Evolutionary conservation across 2,113 vertebrate species (phyloP).

Genomic region (Eidolon helvum): DNA sequence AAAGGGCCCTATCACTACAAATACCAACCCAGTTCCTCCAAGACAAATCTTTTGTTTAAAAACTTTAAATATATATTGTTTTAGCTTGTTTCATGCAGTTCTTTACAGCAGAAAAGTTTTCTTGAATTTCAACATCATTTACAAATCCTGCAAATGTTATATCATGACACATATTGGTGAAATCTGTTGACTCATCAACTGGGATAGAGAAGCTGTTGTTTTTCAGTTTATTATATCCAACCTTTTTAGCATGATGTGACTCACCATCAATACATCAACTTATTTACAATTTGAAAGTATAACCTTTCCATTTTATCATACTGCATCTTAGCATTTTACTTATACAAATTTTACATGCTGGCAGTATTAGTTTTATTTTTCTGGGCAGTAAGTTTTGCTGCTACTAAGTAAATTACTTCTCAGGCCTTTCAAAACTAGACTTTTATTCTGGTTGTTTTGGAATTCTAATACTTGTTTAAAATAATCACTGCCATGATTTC

Average conservation of each 20-base stretch:
- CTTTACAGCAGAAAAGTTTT: not conserved
- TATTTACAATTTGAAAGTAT: not conserved
- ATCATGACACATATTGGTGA: slow-evolving; percentile 33
- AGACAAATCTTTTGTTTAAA: not conserved
- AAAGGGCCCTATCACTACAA: not conserved
- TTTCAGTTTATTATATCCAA: not conserved
- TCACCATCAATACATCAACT: not conserved
- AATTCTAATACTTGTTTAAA: not conserved
- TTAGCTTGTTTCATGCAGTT: not conserved
- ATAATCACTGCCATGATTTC: not conserved
- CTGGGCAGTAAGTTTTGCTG: not conserved
- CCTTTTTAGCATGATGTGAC: not conserved
- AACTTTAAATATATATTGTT: not conserved
- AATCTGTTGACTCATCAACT: slow-evolving; percentile 31
- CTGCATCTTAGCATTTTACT: not conserved
- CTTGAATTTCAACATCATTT: slow-evolving; percentile 1
- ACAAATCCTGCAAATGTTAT: not conserved
- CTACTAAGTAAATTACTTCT: not conserved
- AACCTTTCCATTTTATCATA: not conserved
- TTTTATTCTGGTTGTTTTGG: not conserved
- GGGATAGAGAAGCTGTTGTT: not conserved
- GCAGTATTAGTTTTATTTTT: not conserved
- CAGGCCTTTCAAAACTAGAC: not conserved
- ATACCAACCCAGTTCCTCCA: not conserved
- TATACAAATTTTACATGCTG: not conserved